Conservation (phyloP, 2,888 invertebrate genomes). For the Drosophila lutescens region DNA sequence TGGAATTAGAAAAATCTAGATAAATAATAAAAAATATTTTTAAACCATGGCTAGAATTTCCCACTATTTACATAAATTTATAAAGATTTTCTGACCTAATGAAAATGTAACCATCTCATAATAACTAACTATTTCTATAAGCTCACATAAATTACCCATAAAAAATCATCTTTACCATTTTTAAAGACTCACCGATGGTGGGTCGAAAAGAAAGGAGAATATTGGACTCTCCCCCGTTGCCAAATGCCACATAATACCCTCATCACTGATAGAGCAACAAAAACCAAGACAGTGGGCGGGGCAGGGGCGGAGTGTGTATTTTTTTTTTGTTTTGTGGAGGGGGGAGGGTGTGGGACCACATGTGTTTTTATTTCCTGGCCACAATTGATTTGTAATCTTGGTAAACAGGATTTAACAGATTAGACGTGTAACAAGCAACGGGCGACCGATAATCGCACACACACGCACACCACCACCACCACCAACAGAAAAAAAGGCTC, state of each 20-base stretch:
- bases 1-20: too few relatives aligned
- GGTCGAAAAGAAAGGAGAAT: slow-evolving; percentile 1
- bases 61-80: too few relatives aligned
- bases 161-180: slow-evolving; percentile 18
- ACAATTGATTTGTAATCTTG: slow-evolving; percentile 79
- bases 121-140: neutral
- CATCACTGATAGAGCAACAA: slow-evolving; percentile 35
- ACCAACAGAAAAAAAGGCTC: neutral
- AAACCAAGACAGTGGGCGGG: slow-evolving; percentile 4
- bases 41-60: too few relatives aligned
- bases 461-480: slow-evolving; percentile 16
- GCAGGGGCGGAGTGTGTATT: neutral
- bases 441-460: slow-evolving; percentile 71
- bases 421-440: slow-evolving; percentile 74
- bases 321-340: neutral
- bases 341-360: slow-evolving; percentile 24
- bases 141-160: slow-evolving; percentile 7
- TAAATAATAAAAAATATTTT: too few relatives aligned
- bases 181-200: slow-evolving; percentile 10
- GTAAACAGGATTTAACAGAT: slow-evolving; percentile 80
- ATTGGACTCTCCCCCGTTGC: neutral
- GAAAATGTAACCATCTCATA: too few relatives aligned
- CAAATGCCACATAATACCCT: slow-evolving; percentile 25
- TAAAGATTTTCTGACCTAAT: neutral
- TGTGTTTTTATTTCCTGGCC: slow-evolving; percentile 73